Base-by-base conservation (phyloP, 2,113 vertebrate species). In the Aepyceros melampus region DNA sequence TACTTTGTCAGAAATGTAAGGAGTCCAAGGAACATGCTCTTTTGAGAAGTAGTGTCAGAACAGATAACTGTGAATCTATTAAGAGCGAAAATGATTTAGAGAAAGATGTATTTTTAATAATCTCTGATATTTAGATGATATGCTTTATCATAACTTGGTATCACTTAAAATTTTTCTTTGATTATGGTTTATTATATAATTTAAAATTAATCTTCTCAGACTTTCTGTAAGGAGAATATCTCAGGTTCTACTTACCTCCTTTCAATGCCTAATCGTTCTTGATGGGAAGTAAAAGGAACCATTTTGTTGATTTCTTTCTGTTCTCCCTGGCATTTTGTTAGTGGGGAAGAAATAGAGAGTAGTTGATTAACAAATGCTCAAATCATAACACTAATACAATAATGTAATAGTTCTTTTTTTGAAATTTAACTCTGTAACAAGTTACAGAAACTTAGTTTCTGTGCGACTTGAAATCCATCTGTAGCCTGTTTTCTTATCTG, bases 261-360 rank as follows among this genome's bases (percentile, higher is more conserved):
- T 23, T 21, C 1, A 40, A 17, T 7, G 1, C 81, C 55, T 95
- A 55, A 53, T 79, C 11, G 17, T 96, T 94, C 84, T 96, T 58
- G 60, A 33, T 86, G 29, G 49, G 62, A 95, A 91, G 62, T 90
- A 55, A 96, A 91, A 93, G 58, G 79, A 40, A 88, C 85, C 45
- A 2, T 49, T 86, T 82, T 87, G 13, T 92, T 91, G 23, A 87
- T 82, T 91, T 89, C 27, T 92, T 58, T 27, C 4, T 88, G 51
- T 86, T 93, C 94, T 79, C 56, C 56, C 11, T 85, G 8, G 21
- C 21, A 49, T 64, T 17, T 89, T 91, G 87, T 82, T 79, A 91
- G 31, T 92, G 53, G 83, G 96, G 47, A 93, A 95, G 91, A 89
- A 87, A 94, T 89, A 45, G 17, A 89, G 53, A 94, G 10, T 93